Evolutionary conservation across 1,140 invertebrate genomes (phyloP).

Genomic region (Nylanderia fulva): DNA sequence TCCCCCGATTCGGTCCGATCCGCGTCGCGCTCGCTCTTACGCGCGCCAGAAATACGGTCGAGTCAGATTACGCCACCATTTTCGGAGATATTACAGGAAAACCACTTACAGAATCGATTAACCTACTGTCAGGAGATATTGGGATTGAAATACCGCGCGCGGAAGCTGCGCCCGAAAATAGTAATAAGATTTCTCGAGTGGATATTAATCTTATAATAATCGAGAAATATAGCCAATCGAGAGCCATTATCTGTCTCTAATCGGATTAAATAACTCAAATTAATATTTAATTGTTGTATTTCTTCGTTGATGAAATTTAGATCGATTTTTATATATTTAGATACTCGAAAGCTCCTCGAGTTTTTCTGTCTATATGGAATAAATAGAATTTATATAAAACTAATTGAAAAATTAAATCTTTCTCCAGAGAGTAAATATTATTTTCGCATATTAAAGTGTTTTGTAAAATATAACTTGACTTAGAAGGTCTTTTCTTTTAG

Average conservation of each 20-base stretch:
- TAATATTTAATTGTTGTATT: background rate
- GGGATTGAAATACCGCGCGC: slow-evolving; percentile 52
- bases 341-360: background rate
- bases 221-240: slow-evolving; percentile 1
- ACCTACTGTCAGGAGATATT: slow-evolving; percentile 56
- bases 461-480: background rate
- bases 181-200: slow-evolving; percentile 26
- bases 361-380: background rate
- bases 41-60: slow-evolving; percentile 58
- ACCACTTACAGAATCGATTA: slow-evolving; percentile 61
- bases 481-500: background rate
- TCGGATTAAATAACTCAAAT: background rate
- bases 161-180: slow-evolving; percentile 17
- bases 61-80: slow-evolving; percentile 53
- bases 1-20: background rate
- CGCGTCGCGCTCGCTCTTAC: background rate
- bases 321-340: background rate
- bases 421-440: background rate
- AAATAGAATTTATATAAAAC: background rate
- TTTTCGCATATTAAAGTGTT: background rate
- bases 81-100: slow-evolving; percentile 59
- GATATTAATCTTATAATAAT: slow-evolving; percentile 31
- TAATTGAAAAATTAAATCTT: background rate
- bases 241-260: background rate
- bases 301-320: background rate